Base-by-base conservation (phyloP, 2,888 invertebrate genomes). In the Pseudococcus viburni region DNA sequence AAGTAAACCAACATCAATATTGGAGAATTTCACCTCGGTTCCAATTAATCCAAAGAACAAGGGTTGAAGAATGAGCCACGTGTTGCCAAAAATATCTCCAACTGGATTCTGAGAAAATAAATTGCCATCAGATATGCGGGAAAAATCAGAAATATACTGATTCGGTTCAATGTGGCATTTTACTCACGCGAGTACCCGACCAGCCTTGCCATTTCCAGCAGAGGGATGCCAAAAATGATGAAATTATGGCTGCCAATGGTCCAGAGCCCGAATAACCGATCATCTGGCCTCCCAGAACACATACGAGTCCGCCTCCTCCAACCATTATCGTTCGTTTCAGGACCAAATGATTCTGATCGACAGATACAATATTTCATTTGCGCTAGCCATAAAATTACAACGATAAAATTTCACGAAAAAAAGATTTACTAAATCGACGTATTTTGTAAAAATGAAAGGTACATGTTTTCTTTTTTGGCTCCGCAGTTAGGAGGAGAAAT, bases 11-110 rank as follows among this genome's bases (percentile, higher is more conserved):
- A 85, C n/a, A 39, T 84, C 42, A 12, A 39, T 22, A 42, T 46
- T n/a, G 19, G 5, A 1, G 15, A 90, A 88, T 64, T 90, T 90
- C n/a, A 96, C 94, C 92, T 96, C 95, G 89, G 95, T 94, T 12
- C 96, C 96, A 90, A 96, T 96, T 80, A 96, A 93, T 26, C 95
- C 94, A 91, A 96, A 95, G 64, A 96, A 93, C 89, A 96, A 93
- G 11, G 96, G 96, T 91, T 96, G 95, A 90, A 95, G 93, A 88
- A 96, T 93, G 90, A 94, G 93, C 96, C 96, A 96, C 84, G 90
- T 68, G 9, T 89, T 89, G 73, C 89, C 89, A 39, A 90, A 89
- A 42, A 89, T 89, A 17, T 86, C 89, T 11, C 90, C 90, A 15
- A 95, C 93, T 86, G 93, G 93, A 88, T 93, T 92, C 94, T 94